Conservation (phyloP, 2,797 vertebrate genomes). For the Acridotheres tristis region DNA sequence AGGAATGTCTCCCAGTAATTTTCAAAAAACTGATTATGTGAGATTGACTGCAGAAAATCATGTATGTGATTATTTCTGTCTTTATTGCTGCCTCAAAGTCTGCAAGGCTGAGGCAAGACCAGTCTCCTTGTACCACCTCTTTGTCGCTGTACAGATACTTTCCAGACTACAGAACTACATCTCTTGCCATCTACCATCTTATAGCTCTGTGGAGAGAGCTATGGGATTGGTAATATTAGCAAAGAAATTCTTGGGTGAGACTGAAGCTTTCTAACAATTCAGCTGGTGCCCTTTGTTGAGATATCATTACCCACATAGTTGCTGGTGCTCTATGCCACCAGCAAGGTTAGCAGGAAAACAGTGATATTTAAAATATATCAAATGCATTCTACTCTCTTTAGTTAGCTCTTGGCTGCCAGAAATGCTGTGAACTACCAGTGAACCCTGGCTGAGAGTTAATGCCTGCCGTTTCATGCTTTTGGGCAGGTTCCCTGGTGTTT, state of each 20-base stretch:
- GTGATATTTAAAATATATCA: not conserved
- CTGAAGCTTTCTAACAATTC: not conserved
- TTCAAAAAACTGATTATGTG: not conserved
- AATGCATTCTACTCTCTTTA: not conserved
- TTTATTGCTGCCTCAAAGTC: not conserved
- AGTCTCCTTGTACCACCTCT: not conserved
- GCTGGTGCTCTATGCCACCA: not conserved
- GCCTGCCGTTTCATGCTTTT: conserved; percentile 1
- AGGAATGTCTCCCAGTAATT: not conserved
- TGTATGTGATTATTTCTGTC: not conserved
- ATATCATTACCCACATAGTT: not conserved
- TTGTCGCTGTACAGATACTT: not conserved
- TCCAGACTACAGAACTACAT: not conserved
- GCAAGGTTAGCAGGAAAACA: not conserved
- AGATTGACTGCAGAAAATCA: not conserved
- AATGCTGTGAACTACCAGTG: not conserved
- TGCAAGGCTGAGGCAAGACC: not conserved
- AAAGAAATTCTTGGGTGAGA: not conserved
- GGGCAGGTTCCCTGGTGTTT: not conserved
- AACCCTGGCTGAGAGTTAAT: conserved; percentile 3
- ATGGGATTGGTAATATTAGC: not conserved
- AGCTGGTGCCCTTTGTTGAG: not conserved
- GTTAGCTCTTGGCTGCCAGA: not conserved
- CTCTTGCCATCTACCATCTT: not conserved
- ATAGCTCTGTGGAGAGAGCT: not conserved